Base-by-base conservation (phyloP, 2,113 vertebrate species). In the Ceyx cyanopectus region DNA sequence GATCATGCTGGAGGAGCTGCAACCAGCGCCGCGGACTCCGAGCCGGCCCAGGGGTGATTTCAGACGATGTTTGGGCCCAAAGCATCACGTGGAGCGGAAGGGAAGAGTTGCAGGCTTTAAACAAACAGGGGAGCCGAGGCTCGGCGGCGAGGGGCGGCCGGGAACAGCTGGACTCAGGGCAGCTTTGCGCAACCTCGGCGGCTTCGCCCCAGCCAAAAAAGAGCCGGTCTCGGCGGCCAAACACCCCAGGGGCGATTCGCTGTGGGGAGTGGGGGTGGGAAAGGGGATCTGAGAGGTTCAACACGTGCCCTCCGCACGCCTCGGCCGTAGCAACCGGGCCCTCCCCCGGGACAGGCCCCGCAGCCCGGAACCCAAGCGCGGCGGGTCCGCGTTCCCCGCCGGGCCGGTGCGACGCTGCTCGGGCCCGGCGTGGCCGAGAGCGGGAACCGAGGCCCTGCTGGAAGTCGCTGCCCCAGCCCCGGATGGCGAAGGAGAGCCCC, bases 41-140 rank as follows among this genome's bases (percentile, higher is more conserved):
- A 20, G 13, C 19, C 15, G n/a, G n/a, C 56, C 67, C 79, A 6
- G 23, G 6, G 69, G 43, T 6, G 82, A 51, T 50, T 29, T 45
- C 5, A 54, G 29, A 1, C 12, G 30, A 23, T 2, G 63, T 57
- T 82, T 16, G 76, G 73, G 41, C 62, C 66, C 72, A 0, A 4
- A 7, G 73, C 87, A n/a, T 68, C 70, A 82, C 89, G 84, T 93
- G 94, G 89, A 85, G 80, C 82, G 83, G 95, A 85, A 89, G 80
- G 46, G 63, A n/a, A 77, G 84, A 37, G 91, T 11, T 50, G 2
- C 82, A 34, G 63, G 84, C 83, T 43, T 66, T 60, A 66, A 81
- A 62, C 62, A 86, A 89, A 90, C 84, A 68, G 54, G 74, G 56
- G 61, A 69, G 69, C n/a, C 26, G 69, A 56, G 14, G 40, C 48